These are phyloP conservation scores for Xylophagus ater DNA, from an alignment of 2,888 invertebrate species.

Conservation along the genomic window DNA sequence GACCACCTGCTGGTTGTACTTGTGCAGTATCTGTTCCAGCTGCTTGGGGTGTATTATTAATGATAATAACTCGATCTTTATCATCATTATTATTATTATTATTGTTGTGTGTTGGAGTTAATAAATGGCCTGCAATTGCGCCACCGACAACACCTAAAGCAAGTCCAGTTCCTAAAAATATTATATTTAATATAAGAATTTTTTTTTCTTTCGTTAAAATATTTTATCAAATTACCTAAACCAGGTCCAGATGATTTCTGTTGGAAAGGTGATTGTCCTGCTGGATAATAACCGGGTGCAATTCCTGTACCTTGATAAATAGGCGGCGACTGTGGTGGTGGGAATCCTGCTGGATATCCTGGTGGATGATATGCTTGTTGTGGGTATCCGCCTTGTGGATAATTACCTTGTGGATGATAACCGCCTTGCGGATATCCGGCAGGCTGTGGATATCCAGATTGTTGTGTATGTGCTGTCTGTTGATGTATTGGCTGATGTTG, in stretches of 20 bases:
- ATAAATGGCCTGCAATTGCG: slow-evolving; percentile 31
- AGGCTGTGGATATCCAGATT: slow-evolving; percentile 24
- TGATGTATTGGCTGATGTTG: slow-evolving; percentile 18
- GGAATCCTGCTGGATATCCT: slow-evolving; percentile 1
- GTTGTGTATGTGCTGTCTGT: slow-evolving; percentile 24
- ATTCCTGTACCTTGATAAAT: slow-evolving; percentile 10
- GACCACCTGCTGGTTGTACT: slow-evolving; percentile 22
- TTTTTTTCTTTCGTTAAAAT: background rate
- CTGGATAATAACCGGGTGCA: slow-evolving; percentile 15
- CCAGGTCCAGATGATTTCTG: slow-evolving; percentile 33
- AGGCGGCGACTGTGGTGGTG: slow-evolving; percentile 8
- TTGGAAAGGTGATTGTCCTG: slow-evolving; percentile 13
- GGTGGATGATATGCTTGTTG: slow-evolving; percentile 11
- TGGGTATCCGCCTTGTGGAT: slow-evolving; percentile 18
- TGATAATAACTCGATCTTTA: slow-evolving; percentile 32
- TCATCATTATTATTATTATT: slow-evolving; percentile 17
- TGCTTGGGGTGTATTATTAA: slow-evolving; percentile 25
- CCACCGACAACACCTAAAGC: slow-evolving; percentile 35
- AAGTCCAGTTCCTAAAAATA: slow-evolving; percentile 30
- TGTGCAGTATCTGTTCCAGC: background rate
- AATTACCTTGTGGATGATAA: slow-evolving; percentile 24
- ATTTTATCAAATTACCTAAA: slow-evolving; percentile 26
- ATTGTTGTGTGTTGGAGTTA: slow-evolving; percentile 28
- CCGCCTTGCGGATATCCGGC: slow-evolving; percentile 27
- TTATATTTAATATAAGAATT: background rate